Base-by-base conservation (phyloP, 64 coral and sea anemone species). In the Pocillopora verrucosa region DNA sequence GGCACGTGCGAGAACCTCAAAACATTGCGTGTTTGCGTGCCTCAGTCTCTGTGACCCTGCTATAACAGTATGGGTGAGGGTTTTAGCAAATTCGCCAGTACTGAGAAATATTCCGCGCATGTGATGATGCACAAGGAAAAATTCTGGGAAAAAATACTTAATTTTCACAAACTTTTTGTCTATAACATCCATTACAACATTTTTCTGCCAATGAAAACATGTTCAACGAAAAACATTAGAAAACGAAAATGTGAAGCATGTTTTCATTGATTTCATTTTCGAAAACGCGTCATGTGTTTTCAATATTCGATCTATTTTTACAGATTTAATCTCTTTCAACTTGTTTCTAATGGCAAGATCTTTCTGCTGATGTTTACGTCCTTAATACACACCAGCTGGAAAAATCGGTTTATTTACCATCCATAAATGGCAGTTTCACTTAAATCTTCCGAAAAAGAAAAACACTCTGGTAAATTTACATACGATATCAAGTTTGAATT, bases 341-440 rank as follows among this genome's bases (percentile, higher is more conserved):
- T 79, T 79, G 56, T 79, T 79, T 79, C 77, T 79, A 79, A 79
- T 79, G 77, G 51, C 38, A 60, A 79, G 59, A 59, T 59, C 41
- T 51, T 51, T 51, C 56, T 79, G 76, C 76, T 51, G 59, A 61
- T 81, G 13, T 81, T 81, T 64, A 62, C 35, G 79, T 61, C 58
- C 41, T 81, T 35, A 59, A 61, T 35, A 45, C 16, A 26, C 24
- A 83, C 61, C 80, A 83, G 80, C 80, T 83, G 80, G 61, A 83
- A 83, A 83, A 83, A 67, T 83, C 61, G 34, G 34, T 16, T 83
- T 83, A 83, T 83, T 83, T 83, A 65, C 61, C 35, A 64, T 41
- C 80, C 80, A 67, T 83, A 83, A 83, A 83, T 65, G 80, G 61
- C 60, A 67, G 60, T 83, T 65, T 85, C 82, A 38, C 37, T 85